Base-by-base conservation (phyloP, 2,113 vertebrate genomes). In the Ursus arctos region DNA sequence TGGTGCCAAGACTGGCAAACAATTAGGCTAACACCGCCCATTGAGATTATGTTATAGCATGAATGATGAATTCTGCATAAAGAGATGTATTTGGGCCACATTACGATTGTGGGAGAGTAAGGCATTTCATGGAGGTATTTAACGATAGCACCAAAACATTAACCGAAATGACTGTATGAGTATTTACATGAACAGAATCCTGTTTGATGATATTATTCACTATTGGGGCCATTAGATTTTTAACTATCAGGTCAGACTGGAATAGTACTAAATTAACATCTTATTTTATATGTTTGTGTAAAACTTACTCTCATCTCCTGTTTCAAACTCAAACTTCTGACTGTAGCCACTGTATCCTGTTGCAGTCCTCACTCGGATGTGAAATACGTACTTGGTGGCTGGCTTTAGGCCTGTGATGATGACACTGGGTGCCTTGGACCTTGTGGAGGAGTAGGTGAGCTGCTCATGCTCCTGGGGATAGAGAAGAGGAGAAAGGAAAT, bases 381-480 rank as follows among this genome's bases (percentile, higher is more conserved):
- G 99, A 99, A 99, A 99, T 98, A 99, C 96, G 36, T 99, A 99
- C 98, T 99, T 99, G 98, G 99, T 99, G 93, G 99, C 99, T 88
- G 99, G 99, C 98, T 99, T 99, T 98, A 99, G 99, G 96, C 99
- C 99, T 82, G 99, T 99, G 98, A 99, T 98, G 98, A 99, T 99
- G 98, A 99, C 99, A 98, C 99, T 99, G 98, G 99, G 99, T 96
- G 99, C 99, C 97, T 99, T 99, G 98, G 99, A 99, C 97, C 99
- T 99, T 21, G 99, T 99, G 51, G 99, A 99, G 22, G 99, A 99
- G 98, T 99, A 99, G 98, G 99, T 99, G 98, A 99, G 98, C 98
- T 99, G 99, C 95, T 99, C 99, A 71, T 99, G 99, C 92, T 99
- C 99, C 99, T 99, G 98, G 40, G 97, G 98, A 98, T 88, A 99